These are phyloP conservation scores for Operophtera brumata DNA, from an alignment of 2,888 invertebrate genomes.

Conservation along the genomic window DNA sequence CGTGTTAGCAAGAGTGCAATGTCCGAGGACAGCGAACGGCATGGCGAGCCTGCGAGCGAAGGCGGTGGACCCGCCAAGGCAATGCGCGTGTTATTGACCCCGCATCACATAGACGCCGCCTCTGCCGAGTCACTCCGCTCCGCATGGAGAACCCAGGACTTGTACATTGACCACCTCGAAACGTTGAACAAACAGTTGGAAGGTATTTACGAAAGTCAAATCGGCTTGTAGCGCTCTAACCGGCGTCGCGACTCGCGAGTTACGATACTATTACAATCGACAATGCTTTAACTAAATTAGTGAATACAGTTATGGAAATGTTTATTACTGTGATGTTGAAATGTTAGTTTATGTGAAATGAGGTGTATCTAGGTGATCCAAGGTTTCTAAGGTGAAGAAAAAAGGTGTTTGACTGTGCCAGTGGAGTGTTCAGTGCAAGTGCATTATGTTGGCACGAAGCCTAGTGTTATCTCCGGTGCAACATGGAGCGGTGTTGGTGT, in stretches of 20 bases:
- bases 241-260: conserved; percentile 67
- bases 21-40: conserved; percentile 77
- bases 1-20: conserved; percentile 74
- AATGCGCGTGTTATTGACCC: conserved; percentile 82
- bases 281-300: conserved; percentile 80
- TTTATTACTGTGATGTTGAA: conserved; percentile 61
- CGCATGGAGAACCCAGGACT: conserved; percentile 88
- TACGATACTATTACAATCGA: conserved; percentile 71
- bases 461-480: conserved; percentile 49
- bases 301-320: conserved; percentile 70
- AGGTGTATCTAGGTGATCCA: conserved; percentile 73
- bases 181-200: conserved; percentile 87
- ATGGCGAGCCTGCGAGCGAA: conserved; percentile 71
- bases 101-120: conserved; percentile 83
- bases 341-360: conserved; percentile 66
- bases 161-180: conserved; percentile 88
- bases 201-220: conserved; percentile 84
- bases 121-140: conserved; percentile 84
- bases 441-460: conserved; percentile 39
- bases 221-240: conserved; percentile 72
- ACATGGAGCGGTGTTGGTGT: conserved; percentile 50
- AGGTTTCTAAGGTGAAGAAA: conserved; percentile 58
- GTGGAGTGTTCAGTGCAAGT: conserved; percentile 64
- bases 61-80: conserved; percentile 76
- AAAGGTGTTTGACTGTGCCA: conserved; percentile 65